Percentiles rank a stretch among this genome's conserved stretches.
phyloP scores from a whole-genome alignment of 2,113 vertebrate species.

The Eclectus roratus region DNA sequence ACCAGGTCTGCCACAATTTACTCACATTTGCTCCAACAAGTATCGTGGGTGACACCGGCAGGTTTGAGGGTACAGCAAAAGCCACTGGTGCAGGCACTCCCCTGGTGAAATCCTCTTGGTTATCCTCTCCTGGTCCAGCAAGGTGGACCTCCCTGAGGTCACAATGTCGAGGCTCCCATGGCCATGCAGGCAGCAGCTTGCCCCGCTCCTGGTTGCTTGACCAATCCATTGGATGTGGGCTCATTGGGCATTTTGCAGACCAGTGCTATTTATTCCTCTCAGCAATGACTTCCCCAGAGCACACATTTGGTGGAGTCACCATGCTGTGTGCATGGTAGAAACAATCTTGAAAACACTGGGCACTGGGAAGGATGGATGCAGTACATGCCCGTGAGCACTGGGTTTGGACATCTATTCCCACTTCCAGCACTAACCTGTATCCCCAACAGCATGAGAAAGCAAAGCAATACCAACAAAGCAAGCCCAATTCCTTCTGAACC shows the following conservation, averaged over 20 bases:
- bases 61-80: neutral
- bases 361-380: fast-evolving
- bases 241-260: neutral
- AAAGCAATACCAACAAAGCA: neutral
- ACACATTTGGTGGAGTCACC: neutral
- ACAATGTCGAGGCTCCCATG: fast-evolving
- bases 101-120: neutral
- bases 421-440: neutral
- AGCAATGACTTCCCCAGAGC: neutral
- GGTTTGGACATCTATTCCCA: neutral
- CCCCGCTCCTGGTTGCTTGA: neutral
- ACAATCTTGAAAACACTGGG: fast-evolving
- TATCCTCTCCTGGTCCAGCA: neutral
- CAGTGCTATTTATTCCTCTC: neutral
- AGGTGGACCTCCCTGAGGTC: neutral
- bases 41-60: fast-evolving
- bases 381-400: fast-evolving
- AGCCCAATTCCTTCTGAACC: neutral
- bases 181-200: neutral
- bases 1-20: neutral
- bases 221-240: neutral
- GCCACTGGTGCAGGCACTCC: neutral
- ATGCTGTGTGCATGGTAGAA: fast-evolving
- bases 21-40: fast-evolving
- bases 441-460: neutral